Evolutionary conservation across 2,113 vertebrate species (phyloP).

Genomic region (Rhynchomys soricoides): DNA sequence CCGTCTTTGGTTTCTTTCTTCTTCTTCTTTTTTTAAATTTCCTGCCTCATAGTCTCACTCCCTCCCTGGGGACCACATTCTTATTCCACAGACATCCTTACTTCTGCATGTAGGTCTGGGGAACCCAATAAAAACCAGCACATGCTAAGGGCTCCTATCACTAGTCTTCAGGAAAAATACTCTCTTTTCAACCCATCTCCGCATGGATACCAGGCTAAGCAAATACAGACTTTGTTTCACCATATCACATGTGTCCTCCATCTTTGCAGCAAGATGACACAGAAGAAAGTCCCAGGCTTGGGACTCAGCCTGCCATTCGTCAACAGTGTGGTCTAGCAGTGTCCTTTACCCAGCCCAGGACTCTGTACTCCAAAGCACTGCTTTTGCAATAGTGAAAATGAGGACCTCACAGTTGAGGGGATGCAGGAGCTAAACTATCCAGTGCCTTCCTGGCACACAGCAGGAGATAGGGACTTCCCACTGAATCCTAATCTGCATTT

Average conservation of each 20-base stretch:
- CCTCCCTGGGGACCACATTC: background rate
- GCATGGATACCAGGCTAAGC: background rate
- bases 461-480: background rate
- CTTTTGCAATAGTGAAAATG: background rate
- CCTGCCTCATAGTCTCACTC: background rate
- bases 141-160: background rate
- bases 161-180: background rate
- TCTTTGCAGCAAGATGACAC: background rate
- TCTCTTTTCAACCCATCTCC: background rate
- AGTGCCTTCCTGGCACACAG: background rate
- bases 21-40: background rate
- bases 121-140: background rate
- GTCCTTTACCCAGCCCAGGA: background rate
- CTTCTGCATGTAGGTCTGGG: background rate
- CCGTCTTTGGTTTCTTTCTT: background rate
- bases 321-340: background rate
- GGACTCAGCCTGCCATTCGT: background rate
- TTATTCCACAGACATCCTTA: background rate
- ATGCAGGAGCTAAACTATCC: background rate
- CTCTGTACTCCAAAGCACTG: background rate
- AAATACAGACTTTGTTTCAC: background rate
- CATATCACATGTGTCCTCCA: background rate
- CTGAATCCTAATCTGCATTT: constrained; percentile 49
- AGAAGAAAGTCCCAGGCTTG: background rate
- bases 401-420: background rate